These are phyloP conservation scores for Dryobota labecula DNA, from an alignment of 2,888 invertebrate genomes.

Conservation along the genomic window DNA sequence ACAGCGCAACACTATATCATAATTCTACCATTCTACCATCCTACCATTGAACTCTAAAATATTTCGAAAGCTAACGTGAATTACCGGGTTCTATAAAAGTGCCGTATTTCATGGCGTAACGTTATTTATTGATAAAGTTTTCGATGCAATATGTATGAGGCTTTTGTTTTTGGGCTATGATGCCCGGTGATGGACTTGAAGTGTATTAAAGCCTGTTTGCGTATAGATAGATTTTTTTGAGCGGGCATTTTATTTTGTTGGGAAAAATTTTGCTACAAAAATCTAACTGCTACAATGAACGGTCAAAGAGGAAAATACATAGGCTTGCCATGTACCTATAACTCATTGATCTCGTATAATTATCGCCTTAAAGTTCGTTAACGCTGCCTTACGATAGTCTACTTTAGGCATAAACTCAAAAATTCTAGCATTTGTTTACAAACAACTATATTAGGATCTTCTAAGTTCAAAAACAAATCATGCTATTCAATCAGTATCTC, in stretches of 20 bases:
- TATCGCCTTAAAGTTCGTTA: background rate
- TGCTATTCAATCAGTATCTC: background rate
- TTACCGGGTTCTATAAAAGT: conserved; percentile 67
- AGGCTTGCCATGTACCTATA: background rate
- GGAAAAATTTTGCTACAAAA: conserved; percentile 5
- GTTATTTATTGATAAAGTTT: conserved; percentile 75
- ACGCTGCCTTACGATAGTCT: no score
- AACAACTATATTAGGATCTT: background rate
- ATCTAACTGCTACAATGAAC: background rate
- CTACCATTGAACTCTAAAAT: conserved; percentile 83
- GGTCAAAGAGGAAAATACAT: background rate
- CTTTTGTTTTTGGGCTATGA: conserved; percentile 58
- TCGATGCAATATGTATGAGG: conserved; percentile 57
- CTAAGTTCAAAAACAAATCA: conserved; percentile 9
- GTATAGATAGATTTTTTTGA: conserved; percentile 40
- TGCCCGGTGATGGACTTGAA: conserved; percentile 35
- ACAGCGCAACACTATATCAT: conserved; percentile 78
- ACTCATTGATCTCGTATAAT: no score
- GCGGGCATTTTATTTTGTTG: conserved; percentile 18
- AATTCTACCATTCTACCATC: conserved; percentile 81
- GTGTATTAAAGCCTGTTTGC: conserved; percentile 25
- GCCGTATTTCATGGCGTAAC: conserved; percentile 65
- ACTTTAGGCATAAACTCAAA: background rate
- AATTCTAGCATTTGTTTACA: background rate
- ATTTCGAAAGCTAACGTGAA: conserved; percentile 74